phyloP scores from a whole-genome alignment of 1,140 invertebrate genomes.

The Cryptotermes secundus region DNA sequence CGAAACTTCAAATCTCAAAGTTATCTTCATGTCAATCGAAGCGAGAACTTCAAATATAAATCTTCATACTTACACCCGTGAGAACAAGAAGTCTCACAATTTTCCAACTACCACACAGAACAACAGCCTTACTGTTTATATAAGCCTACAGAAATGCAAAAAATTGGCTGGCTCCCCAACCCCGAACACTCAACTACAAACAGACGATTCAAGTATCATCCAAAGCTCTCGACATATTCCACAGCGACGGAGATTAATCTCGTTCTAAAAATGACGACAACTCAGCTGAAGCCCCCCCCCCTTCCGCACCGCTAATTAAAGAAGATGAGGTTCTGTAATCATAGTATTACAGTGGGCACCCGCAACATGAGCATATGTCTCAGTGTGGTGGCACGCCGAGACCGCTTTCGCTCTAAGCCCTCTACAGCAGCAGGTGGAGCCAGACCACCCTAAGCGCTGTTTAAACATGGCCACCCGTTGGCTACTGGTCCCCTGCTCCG shows the following conservation, averaged over 20 bases:
- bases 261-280: background rate
- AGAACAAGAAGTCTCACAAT: too few relatives aligned
- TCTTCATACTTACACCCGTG: too few relatives aligned
- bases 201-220: background rate
- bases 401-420: background rate
- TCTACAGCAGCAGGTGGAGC: background rate
- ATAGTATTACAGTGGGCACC: background rate
- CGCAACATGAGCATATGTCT: background rate
- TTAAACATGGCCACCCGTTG: background rate
- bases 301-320: background rate
- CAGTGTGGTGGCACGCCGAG: background rate
- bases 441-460: background rate
- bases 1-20: too few relatives aligned
- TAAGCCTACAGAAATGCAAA: too few relatives aligned
- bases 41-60: too few relatives aligned
- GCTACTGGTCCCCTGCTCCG: background rate
- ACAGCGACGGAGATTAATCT: background rate
- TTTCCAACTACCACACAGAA: too few relatives aligned
- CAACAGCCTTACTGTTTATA: too few relatives aligned
- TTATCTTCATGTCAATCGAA: too few relatives aligned
- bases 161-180: too few relatives aligned
- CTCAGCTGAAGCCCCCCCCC: background rate
- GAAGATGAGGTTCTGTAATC: background rate
- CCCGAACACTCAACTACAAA: background rate
- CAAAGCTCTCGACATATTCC: background rate